Base-by-base conservation (phyloP, 2,888 invertebrate species). In the Gymnoscelis rufifasciata region DNA sequence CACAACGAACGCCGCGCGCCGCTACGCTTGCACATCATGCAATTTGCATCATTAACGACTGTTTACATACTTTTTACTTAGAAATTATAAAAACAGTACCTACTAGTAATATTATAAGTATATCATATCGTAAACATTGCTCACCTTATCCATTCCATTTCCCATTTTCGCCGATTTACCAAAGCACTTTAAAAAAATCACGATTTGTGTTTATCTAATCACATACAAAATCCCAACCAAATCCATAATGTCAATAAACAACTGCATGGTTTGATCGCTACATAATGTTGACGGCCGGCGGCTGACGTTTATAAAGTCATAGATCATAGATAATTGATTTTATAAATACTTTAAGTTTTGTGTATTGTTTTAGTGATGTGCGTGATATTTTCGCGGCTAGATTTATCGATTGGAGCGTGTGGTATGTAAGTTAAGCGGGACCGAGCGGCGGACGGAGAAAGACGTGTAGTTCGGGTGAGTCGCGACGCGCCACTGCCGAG, bases 101-200 rank as follows among this genome's bases (percentile, higher is more conserved):
- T n/a, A n/a, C n/a, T n/a, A n/a, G n/a, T n/a, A n/a, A n/a, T n/a
- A n/a, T 5, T 10, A 12, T 41, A 8, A 38, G 13, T 12, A n/a
- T 12, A 10, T 35, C 5, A 19, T 5, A 5, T 19, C 19, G 19
- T 3, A 19, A 3, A 19, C n/a, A 30, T 38, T 41, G 69, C 81
- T 90, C 84, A 94, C 95, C 94, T 94, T 95, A 87, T 95, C 95
- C 95, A 95, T 95, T 84, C 95, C 95, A 93, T 95, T 95, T 87
- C 95, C 95, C 95, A 95, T 79, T 60, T 71, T 78, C 60, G 61
- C 49, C 59, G 56, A 60, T 56, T 56, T 64, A 62, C 58, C 52
- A 59, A 26, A 57, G 65, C 66, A 66, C 66, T 63, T 49, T 56
- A 70, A 65, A 51, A 59, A 59, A 67, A 71, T 73, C 74, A 62